These are phyloP conservation scores for Prosopocoilus inquinatus DNA, from an alignment of 2,888 invertebrate species.

Conservation along the genomic window DNA sequence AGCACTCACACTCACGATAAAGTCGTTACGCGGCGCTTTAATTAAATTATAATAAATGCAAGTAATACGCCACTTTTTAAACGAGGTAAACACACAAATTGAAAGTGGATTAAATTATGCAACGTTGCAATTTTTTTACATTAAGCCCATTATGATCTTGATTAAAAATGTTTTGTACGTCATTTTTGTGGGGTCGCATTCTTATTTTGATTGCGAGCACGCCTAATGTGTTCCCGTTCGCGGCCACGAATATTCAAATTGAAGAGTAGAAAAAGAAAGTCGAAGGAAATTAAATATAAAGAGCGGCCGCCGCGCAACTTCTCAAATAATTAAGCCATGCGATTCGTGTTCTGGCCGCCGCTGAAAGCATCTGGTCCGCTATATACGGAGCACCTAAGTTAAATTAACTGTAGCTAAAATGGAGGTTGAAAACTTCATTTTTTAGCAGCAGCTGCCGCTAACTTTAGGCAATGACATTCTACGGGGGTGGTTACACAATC, in stretches of 20 bases:
- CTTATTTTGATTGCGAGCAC: no score
- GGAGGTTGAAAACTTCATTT: constrained; percentile 53
- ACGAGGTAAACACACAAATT: no score
- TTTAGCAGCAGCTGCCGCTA: constrained; percentile 49
- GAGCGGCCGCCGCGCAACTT: not conserved
- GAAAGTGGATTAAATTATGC: no score
- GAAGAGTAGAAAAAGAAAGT: constrained; percentile 1
- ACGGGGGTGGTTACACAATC: constrained; percentile 53
- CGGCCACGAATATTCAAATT: not conserved
- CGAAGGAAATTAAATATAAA: not conserved
- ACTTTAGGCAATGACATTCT: constrained; percentile 44
- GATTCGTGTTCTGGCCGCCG: constrained; percentile 4
- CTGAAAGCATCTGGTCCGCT: constrained; percentile 18
- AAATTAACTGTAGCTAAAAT: constrained; percentile 54
- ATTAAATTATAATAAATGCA: no score
- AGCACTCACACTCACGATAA: no score
- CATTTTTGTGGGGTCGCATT: no score
- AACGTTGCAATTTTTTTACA: no score
- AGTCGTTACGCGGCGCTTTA: no score
- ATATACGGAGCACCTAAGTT: constrained; percentile 38
- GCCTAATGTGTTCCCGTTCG: no score
- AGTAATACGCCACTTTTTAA: no score
- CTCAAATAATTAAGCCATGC: not conserved
- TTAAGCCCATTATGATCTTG: no score
- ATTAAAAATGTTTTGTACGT: no score